Evolutionary conservation across 2,113 vertebrate genomes (phyloP).

Genomic region (Rhabdomys dilectus): DNA sequence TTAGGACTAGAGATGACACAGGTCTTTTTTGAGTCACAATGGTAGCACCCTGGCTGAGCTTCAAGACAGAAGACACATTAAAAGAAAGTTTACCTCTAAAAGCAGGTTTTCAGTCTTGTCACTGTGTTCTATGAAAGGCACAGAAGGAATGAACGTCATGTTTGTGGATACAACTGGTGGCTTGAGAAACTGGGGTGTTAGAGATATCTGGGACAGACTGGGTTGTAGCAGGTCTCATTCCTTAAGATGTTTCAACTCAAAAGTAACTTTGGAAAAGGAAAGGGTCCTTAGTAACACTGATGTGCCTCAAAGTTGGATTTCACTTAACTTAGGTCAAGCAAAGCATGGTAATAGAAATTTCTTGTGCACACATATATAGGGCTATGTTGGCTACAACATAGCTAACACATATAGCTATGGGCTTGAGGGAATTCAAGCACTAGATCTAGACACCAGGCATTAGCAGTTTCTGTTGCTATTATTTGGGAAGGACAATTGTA

Average conservation of each 20-base stretch:
- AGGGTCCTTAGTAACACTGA: background rate
- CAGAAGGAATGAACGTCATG: background rate
- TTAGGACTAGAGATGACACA: background rate
- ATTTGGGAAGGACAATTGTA: background rate
- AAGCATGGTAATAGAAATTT: no score
- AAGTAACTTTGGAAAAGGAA: background rate
- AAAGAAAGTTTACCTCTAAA: background rate
- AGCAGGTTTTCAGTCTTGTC: background rate
- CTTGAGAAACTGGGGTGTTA: background rate
- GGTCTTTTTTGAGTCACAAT: background rate
- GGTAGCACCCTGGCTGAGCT: background rate
- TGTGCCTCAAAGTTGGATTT: background rate
- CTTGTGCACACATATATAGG: background rate
- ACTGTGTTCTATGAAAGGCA: rapidly evolving
- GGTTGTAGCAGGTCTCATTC: background rate
- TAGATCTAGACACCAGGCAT: background rate
- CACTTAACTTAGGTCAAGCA: background rate
- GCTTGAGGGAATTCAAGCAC: background rate
- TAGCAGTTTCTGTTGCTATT: background rate
- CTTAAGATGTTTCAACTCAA: background rate
- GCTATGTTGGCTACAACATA: background rate
- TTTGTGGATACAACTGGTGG: background rate
- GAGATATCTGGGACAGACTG: background rate
- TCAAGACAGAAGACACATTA: background rate
- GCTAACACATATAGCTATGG: background rate